Base-by-base conservation (phyloP, 1,140 invertebrate genomes). In the Xylocopa sonorina region DNA sequence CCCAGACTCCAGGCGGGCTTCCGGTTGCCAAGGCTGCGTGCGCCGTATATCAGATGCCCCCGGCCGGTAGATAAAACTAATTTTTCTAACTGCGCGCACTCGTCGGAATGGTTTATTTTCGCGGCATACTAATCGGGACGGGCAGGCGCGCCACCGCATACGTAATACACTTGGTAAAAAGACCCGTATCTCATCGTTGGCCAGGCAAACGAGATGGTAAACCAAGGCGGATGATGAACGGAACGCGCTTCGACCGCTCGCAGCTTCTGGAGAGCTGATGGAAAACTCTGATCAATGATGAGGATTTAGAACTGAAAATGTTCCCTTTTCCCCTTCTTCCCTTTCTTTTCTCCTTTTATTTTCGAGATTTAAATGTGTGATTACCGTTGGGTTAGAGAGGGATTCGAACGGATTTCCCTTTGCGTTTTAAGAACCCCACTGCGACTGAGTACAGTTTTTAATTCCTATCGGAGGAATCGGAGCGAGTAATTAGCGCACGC, bases 51-150 rank as follows among this genome's bases (percentile, higher is more conserved):
- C 83, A 85, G 74, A 85, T 85, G 82, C 77, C 46, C 27, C 6
- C 6, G 41, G n/a, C n/a, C 55, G 68, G 72, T 53, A 53, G 78
- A 85, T 81, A 69, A 81, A 85, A 85, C 84, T 85, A 85, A 85
- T 85, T 85, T 85, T 81, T 81, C 67, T 79, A 64, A 60, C 83
- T 64, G 72, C 64, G 38, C 64, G 38, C 38, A 38, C 55, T 43
- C 53, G 6, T 21, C 43, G 58, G 48, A 57, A 75, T 53, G 84
- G 29, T 85, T 85, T 84, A 85, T 85, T 85, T 82, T 85, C 84
- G 46, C 55, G 76, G 84, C 84, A 85, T 85, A 85, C 84, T 85
- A 85, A 85, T 85, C 77, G 64, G 27, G 10, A 46, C 67, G 9
- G 46, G 7, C 16, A 6, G 12, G 21, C 50, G 38, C 21, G 16